These are phyloP conservation scores for Nycticorax nycticorax DNA, from an alignment of 2,113 vertebrate genomes.

Conservation along the genomic window DNA sequence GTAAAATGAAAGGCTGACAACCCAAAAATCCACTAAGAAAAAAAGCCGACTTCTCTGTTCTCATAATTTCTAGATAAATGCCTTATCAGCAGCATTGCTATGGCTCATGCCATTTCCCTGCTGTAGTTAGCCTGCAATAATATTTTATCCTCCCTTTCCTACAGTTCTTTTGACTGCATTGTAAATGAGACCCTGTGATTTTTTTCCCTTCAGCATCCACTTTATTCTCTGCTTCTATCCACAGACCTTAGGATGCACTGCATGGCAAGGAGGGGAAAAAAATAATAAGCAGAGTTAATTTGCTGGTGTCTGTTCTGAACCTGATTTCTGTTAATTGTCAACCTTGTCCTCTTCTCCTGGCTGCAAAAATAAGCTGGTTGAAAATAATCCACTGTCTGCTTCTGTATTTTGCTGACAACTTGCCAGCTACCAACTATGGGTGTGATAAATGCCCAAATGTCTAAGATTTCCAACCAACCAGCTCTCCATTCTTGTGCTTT, in stretches of 20 bases:
- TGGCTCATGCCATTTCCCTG: neutral
- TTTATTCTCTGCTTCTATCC: neutral
- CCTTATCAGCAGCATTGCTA: neutral
- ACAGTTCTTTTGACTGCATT: neutral
- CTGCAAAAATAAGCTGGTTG: conserved; percentile 25
- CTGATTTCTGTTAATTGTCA: conserved; percentile 32
- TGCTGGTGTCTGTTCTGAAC: conserved; percentile 39
- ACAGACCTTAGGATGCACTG: neutral
- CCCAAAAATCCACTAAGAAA: neutral
- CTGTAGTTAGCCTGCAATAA: neutral
- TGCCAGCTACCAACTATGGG: neutral
- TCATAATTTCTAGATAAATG: neutral
- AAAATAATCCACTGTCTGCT: neutral
- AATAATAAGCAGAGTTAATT: conserved; percentile 19
- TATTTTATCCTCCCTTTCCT: neutral
- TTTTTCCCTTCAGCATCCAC: conserved; percentile 5
- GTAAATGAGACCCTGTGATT: conserved; percentile 16
- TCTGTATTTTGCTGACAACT: neutral
- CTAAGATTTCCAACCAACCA: neutral
- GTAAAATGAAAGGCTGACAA: neutral
- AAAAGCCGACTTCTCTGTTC: neutral
- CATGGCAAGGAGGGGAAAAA: neutral
- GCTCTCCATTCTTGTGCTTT: neutral
- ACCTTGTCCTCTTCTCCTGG: neutral
- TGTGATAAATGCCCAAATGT: neutral